Base-by-base conservation (phyloP, 2,888 invertebrate species). In the Philereme vetulata region DNA sequence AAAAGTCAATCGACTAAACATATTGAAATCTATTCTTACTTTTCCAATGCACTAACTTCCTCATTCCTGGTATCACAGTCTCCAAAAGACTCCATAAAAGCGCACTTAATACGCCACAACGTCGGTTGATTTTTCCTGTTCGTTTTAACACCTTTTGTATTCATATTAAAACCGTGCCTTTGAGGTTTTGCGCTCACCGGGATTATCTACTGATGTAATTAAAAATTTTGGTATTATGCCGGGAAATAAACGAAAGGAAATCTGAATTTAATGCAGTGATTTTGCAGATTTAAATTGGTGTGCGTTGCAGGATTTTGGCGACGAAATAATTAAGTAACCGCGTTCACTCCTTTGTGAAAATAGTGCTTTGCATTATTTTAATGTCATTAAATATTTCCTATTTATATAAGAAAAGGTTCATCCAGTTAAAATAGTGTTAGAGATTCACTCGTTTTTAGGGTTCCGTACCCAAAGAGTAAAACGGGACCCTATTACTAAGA, bases 51-150 rank as follows among this genome's bases (percentile, higher is more conserved):
- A 21, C 42, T 5, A 4, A n/a, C 38, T 58, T 55, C 49, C 74
- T 82, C 77, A 80, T 82, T 81, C 48, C 80, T 75, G 72, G 69
- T 74, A 72, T 68, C 66, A 69, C 68, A 72, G 77, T 78, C 78
- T 78, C 69, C 74, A 70, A 76, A 76, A 78, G 77, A 73, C 75
- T 77, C 61, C 73, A 76, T 72, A 76, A 76, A 76, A 57, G 77
- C 65, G 66, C 70, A 78, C 76, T 77, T 78, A 79, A 78, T 81
- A 81, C 76, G 69, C 72, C 68, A 58, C 62, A 33, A 10, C 36
- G 42, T 47, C 46, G 50, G 51, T 51, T 55, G 57, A 51, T 51
- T 42, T 57, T 69, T 66, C 40, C 33, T 65, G 32, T 40, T 50
- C 34, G n/a, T 51, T 56, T 55, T 50, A 55, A 43, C 46, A 60